These are phyloP conservation scores for Stichopus horrens DNA, from an alignment of 53 echinoderm and acorn worm genomes.

Conservation along the genomic window DNA sequence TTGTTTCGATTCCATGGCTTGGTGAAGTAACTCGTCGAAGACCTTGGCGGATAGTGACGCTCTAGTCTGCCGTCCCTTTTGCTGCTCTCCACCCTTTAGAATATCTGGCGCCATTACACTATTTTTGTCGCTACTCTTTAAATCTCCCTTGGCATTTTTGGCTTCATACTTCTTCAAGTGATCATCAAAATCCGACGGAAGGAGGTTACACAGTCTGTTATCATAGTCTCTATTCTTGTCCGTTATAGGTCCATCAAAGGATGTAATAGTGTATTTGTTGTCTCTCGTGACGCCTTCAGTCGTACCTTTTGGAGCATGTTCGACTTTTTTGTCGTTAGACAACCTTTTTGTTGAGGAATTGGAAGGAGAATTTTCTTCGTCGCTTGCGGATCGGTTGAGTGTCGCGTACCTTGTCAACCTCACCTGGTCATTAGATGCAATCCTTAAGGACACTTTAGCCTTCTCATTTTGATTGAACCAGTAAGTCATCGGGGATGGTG, in stretches of 20 bases:
- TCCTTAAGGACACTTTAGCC: neutral
- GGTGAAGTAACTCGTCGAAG: conserved; percentile 2
- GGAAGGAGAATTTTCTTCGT: neutral
- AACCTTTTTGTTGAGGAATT: neutral
- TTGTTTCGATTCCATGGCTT: neutral
- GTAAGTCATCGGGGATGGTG: neutral
- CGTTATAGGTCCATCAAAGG: neutral
- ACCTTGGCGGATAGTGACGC: conserved; percentile 8
- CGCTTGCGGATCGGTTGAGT: neutral
- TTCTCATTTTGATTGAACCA: conserved; percentile 11
- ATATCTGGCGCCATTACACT: neutral
- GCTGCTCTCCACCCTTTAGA: neutral
- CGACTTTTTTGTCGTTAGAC: neutral
- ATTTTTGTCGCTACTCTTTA: neutral
- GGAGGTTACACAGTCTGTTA: no score
- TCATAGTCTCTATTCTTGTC: no score
- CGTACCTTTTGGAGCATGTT: neutral
- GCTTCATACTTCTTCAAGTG: neutral
- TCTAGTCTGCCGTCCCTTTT: neutral
- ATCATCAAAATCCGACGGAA: neutral
- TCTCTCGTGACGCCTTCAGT: neutral
- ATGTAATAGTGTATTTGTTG: neutral
- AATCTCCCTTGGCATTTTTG: neutral
- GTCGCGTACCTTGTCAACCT: conserved; percentile 27
- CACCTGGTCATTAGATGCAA: neutral